Percentiles rank a stretch among this genome's conserved stretches.
Conservation (phyloP, 1,140 invertebrate species). For the Aphidius gifuensis region DNA sequence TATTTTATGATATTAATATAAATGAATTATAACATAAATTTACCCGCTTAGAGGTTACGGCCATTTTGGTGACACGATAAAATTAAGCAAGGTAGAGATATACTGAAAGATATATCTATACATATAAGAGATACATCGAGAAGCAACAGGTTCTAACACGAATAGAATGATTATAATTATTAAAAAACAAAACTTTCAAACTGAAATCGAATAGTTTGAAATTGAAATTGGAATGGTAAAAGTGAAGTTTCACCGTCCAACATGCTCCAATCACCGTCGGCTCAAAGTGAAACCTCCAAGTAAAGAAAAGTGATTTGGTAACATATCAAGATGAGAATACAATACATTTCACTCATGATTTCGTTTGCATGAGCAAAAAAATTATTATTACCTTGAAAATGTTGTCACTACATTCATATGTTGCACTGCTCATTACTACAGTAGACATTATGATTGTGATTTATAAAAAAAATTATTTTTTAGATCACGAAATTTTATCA, state of each 20-base stretch:
- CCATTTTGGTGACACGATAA: neutral
- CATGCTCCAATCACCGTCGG: neutral
- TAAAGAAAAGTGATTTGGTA: slow-evolving; percentile 41
- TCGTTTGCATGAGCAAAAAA: slow-evolving; percentile 27
- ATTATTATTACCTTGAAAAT: slow-evolving; percentile 44
- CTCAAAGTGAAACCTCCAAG: slow-evolving; percentile 36
- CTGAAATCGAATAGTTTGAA: too few species aligned
- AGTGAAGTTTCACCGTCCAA: slow-evolving; percentile 8
- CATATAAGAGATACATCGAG: slow-evolving; percentile 17
- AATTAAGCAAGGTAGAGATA: neutral
- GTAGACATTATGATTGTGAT: slow-evolving; percentile 43
- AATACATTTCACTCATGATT: slow-evolving; percentile 25
- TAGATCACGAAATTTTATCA: neutral
- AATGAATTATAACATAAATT: too few species aligned
- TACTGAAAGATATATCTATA: too few species aligned
- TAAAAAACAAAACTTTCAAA: neutral
- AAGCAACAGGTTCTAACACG: neutral
- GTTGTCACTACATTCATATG: slow-evolving; percentile 48
- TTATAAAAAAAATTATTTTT: neutral
- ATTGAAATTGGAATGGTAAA: neutral
- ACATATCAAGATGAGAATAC: slow-evolving; percentile 41
- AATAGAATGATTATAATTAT: neutral
- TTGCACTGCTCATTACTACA: slow-evolving; percentile 49
- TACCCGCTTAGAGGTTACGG: neutral
- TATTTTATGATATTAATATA: too few species aligned